These are phyloP conservation scores for Sinhomidia bicolor DNA, from an alignment of 2,888 invertebrate genomes.

Conservation along the genomic window DNA sequence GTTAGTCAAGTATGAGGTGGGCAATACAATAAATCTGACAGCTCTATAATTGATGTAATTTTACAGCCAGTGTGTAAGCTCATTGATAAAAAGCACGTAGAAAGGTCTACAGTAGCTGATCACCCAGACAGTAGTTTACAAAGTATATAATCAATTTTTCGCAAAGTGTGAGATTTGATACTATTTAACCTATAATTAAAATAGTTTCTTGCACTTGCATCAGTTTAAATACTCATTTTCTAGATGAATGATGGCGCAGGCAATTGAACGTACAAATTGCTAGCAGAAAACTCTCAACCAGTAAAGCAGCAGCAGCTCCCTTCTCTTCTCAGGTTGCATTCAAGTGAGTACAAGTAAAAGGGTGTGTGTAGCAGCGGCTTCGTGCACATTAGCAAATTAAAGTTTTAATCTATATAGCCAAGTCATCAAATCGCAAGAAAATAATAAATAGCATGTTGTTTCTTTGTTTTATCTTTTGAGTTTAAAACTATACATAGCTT, in stretches of 20 bases:
- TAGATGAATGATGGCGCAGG: conserved; percentile 26
- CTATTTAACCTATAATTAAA: conserved; percentile 35
- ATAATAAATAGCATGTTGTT: background rate
- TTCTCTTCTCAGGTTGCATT: background rate
- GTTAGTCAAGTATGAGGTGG: no score
- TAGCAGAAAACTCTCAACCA: conserved; percentile 33
- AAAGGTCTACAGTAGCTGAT: conserved; percentile 32
- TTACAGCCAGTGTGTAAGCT: background rate
- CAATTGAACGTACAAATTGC: background rate
- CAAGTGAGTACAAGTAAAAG: background rate
- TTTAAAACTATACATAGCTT: background rate
- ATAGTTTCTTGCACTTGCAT: background rate
- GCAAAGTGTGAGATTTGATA: conserved; percentile 58
- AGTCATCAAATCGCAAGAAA: background rate
- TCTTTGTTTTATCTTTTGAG: background rate
- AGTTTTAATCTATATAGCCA: no score
- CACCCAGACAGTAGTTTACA: conserved; percentile 27
- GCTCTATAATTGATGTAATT: no score
- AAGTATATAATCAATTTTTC: conserved; percentile 48
- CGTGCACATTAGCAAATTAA: background rate
- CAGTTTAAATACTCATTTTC: conserved; percentile 33
- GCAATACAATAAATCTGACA: background rate
- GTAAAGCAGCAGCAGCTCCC: no score
- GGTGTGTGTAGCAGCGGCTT: background rate
- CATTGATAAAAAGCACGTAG: background rate